Percentiles rank a stretch among this genome's conserved stretches.
Evolutionary conservation across 2,113 vertebrate genomes (phyloP).

Genomic region (Hylia prasina): DNA sequence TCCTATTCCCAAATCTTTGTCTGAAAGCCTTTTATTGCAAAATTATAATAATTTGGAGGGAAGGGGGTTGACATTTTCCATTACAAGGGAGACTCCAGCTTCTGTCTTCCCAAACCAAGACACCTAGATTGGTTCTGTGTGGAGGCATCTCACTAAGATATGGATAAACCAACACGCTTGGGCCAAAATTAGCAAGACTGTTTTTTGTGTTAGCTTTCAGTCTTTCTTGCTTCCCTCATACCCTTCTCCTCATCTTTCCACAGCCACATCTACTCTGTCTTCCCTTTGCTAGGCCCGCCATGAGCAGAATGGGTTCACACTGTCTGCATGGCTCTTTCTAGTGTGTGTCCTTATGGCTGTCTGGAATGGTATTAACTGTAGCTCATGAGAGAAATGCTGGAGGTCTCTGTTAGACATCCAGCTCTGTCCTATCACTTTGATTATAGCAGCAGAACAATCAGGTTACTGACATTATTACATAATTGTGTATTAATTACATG

Average conservation of each 20-base stretch:
- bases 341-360: not conserved
- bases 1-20: no score
- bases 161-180: not conserved
- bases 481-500: not conserved
- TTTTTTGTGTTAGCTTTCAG: not conserved
- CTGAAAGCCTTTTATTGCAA: no score
- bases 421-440: not conserved
- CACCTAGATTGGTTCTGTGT: not conserved
- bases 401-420: not conserved
- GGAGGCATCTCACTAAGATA: not conserved
- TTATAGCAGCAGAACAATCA: not conserved
- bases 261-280: not conserved
- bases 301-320: not conserved
- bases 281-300: not conserved
- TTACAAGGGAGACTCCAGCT: no score
- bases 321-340: not conserved
- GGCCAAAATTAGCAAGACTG: not conserved
- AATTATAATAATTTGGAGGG: no score
- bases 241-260: not conserved
- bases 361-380: not conserved
- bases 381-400: not conserved
- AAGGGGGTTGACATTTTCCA: no score
- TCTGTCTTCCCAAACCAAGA: no score
- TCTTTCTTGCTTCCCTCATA: rapidly evolving
- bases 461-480: not conserved